phyloP scores from a whole-genome alignment of 53 echinoderm and acorn worm species.

The Echinarachnius parma region DNA sequence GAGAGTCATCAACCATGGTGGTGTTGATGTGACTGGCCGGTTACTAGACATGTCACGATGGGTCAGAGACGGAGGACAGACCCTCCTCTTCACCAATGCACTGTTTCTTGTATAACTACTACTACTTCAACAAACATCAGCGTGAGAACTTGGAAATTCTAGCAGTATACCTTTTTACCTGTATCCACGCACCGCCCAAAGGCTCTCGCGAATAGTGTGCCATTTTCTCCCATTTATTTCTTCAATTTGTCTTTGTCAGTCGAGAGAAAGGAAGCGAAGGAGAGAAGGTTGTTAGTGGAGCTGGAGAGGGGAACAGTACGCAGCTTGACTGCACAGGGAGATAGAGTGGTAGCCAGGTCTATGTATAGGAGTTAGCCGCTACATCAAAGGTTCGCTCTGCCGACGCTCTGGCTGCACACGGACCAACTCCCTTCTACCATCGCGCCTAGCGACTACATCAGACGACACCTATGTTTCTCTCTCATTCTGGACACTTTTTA shows the following conservation, averaged over 20 bases:
- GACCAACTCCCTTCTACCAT: neutral
- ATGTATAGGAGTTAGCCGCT: neutral
- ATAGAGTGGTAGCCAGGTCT: neutral
- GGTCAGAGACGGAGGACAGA: slow-evolving; percentile 30
- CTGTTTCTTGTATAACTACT: slow-evolving; percentile 2
- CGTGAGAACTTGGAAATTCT: slow-evolving; percentile 38
- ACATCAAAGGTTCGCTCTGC: slow-evolving; percentile 23
- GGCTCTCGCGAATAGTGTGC: slow-evolving; percentile 26
- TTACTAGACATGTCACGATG: no score
- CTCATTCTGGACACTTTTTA: no score
- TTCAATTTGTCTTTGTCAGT: no score
- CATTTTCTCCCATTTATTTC: slow-evolving; percentile 6
- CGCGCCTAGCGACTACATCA: neutral
- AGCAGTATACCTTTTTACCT: slow-evolving; percentile 18
- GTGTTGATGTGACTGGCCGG: no score
- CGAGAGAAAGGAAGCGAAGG: neutral
- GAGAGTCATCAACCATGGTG: no score
- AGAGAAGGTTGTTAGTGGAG: neutral
- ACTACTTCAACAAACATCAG: neutral
- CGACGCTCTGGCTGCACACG: slow-evolving; percentile 16
- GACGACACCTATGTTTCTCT: neutral
- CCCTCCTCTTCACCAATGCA: neutral
- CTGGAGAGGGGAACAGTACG: neutral
- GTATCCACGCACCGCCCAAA: slow-evolving; percentile 23
- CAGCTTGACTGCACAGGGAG: slow-evolving; percentile 44